phyloP scores from a whole-genome alignment of 1,140 invertebrate genomes.

The Drosophila punjabiensis region DNA sequence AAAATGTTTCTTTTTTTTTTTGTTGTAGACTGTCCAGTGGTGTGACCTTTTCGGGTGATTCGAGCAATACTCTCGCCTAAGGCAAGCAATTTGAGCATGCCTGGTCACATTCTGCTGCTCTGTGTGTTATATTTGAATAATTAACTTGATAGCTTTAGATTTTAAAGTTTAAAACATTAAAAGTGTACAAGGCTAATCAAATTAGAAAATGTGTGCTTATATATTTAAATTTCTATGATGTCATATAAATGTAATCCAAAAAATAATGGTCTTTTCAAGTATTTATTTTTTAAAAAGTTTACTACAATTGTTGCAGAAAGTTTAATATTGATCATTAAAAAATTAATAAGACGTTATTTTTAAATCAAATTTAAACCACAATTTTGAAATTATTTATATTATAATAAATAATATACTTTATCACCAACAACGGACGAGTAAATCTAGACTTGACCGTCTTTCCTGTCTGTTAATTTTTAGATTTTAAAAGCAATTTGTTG shows the following conservation, averaged over 20 bases:
- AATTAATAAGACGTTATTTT: neutral
- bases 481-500: too few relatives aligned
- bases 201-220: neutral
- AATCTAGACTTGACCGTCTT: too few relatives aligned
- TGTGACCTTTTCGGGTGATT: neutral
- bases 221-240: neutral
- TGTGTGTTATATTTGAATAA: neutral
- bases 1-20: constrained; percentile 57
- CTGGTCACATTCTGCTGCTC: neutral
- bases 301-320: neutral
- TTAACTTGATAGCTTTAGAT: neutral
- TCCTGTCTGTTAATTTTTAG: too few relatives aligned
- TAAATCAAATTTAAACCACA: too few relatives aligned
- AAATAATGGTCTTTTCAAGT: neutral
- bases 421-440: too few relatives aligned
- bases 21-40: constrained; percentile 15
- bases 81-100: neutral
- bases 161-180: neutral
- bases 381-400: too few relatives aligned
- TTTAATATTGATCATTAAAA: neutral
- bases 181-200: neutral
- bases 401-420: too few relatives aligned
- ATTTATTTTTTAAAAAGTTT: neutral
- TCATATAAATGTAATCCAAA: neutral
- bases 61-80: neutral